phyloP scores from a whole-genome alignment of 1,140 invertebrate species.

The Megathymus violae region DNA sequence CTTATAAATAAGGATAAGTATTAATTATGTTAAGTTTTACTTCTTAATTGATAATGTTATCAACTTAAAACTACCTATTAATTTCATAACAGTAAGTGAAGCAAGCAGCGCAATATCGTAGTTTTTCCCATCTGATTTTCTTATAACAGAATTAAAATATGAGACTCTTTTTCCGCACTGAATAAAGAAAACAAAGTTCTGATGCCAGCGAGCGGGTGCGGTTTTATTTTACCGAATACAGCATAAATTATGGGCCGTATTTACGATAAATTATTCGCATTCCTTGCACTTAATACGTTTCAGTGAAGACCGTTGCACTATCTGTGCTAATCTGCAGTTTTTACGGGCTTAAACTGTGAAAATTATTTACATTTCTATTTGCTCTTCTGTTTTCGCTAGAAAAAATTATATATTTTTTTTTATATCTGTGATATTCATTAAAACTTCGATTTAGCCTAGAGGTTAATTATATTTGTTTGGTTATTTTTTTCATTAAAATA shows the following conservation, averaged over 20 bases:
- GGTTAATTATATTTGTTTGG: too few relatives aligned
- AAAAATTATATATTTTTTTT: neutral
- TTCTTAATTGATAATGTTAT: too few relatives aligned
- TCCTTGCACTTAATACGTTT: slow-evolving; percentile 11
- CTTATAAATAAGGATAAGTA: too few relatives aligned
- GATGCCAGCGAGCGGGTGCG: slow-evolving; percentile 20
- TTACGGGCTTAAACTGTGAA: neutral
- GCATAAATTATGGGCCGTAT: slow-evolving; percentile 20
- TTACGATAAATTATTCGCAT: slow-evolving; percentile 18
- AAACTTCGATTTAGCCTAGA: too few relatives aligned
- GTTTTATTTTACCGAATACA: slow-evolving; percentile 13
- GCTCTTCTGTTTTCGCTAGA: neutral
- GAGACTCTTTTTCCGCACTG: slow-evolving; percentile 29
- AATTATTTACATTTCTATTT: neutral
- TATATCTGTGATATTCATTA: neutral
- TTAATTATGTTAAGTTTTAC: too few relatives aligned
- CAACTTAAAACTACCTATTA: too few relatives aligned
- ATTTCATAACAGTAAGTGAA: too few relatives aligned
- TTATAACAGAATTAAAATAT: slow-evolving; percentile 23
- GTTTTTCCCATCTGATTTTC: slow-evolving; percentile 28
- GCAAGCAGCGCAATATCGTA: slow-evolving; percentile 18
- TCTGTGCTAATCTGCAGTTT: slow-evolving; percentile 1
- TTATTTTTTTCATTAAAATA: too few relatives aligned
- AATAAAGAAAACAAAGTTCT: slow-evolving; percentile 27
- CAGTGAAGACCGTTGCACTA: neutral